Conservation (phyloP, 2,797 vertebrate species). For the Steatocranus sp. region DNA sequence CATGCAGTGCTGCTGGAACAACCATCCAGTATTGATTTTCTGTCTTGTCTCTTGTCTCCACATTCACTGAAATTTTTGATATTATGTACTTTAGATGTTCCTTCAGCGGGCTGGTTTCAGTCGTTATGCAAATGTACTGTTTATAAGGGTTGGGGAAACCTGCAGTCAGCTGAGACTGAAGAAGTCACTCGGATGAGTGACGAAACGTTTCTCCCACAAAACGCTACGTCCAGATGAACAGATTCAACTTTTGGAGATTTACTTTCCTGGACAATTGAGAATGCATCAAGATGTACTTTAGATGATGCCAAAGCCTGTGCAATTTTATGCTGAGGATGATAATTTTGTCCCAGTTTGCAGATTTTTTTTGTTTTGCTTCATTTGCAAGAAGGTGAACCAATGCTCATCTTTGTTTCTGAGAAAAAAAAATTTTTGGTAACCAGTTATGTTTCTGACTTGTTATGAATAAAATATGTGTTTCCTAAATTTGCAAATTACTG, state of each 20-base stretch:
- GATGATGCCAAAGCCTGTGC: neutral
- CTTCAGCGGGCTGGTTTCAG: too few species aligned
- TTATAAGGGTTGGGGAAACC: too few species aligned
- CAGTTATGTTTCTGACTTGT: neutral
- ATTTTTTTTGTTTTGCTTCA: neutral
- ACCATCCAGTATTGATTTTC: neutral
- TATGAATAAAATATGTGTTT: neutral
- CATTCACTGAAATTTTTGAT: neutral
- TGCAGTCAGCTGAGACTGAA: too few species aligned
- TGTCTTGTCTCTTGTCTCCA: neutral
- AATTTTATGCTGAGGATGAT: neutral
- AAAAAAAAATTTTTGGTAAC: accelerated
- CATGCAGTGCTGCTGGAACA: neutral
- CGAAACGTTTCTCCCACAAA: too few species aligned
- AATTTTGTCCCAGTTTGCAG: neutral
- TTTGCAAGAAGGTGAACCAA: neutral
- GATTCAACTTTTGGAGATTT: too few species aligned
- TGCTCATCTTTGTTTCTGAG: neutral
- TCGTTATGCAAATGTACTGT: too few species aligned
- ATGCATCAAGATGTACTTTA: too few species aligned
- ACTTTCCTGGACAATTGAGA: too few species aligned
- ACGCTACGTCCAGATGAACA: too few species aligned
- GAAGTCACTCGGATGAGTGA: too few species aligned
- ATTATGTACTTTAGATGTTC: neutral
- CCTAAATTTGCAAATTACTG: neutral